These are phyloP conservation scores for Zaprionus ornatus DNA, from an alignment of 1,140 invertebrate species.

Conservation along the genomic window DNA sequence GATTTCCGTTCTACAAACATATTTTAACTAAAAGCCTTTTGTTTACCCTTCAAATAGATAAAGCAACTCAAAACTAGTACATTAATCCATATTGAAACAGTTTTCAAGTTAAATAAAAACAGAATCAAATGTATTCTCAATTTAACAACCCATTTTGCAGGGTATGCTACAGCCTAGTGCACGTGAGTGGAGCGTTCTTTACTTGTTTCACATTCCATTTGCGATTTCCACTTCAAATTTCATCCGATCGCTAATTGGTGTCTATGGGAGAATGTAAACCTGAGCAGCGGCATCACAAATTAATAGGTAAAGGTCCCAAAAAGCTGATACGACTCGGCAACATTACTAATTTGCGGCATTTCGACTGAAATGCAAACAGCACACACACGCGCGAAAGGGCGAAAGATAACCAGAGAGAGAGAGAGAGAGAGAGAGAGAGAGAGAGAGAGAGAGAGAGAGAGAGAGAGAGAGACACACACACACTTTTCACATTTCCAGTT, in stretches of 20 bases:
- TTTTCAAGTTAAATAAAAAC: too few relatives aligned
- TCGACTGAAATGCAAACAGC: conserved; percentile 44
- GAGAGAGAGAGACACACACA: not conserved
- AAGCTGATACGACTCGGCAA: conserved; percentile 31
- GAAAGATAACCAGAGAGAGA: not conserved
- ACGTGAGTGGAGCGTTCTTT: not conserved
- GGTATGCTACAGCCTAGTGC: not conserved
- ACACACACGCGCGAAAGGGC: conserved; percentile 3
- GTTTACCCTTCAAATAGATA: too few relatives aligned
- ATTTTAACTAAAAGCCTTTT: too few relatives aligned
- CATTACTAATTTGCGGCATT: conserved; percentile 52
- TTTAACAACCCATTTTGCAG: not conserved
- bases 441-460: not conserved
- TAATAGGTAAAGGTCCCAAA: conserved; percentile 19
- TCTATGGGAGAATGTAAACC: conserved; percentile 34
- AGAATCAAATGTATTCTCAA: too few relatives aligned
- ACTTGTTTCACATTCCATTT: conserved; percentile 9
- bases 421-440: not conserved
- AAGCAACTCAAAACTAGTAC: too few relatives aligned
- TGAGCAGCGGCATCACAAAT: conserved; percentile 38
- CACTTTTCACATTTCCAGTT: conserved; percentile 33
- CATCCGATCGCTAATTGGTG: conserved; percentile 41
- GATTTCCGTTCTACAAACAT: too few relatives aligned
- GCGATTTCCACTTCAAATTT: conserved; percentile 29
- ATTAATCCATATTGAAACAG: too few relatives aligned